phyloP scores from a whole-genome alignment of 2,113 vertebrate species.

The Triplophysa rosa region DNA sequence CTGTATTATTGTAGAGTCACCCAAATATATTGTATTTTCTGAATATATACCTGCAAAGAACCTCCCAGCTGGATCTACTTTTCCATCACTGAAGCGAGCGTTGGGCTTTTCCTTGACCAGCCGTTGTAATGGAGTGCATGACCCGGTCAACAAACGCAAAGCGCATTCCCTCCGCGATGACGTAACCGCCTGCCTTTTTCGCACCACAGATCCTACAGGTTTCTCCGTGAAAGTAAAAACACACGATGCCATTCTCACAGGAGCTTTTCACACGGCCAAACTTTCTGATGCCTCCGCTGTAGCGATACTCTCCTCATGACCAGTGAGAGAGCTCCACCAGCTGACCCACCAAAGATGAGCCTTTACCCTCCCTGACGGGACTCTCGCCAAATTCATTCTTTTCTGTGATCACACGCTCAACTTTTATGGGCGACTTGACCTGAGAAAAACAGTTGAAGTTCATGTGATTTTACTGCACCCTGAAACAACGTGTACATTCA shows the following conservation, averaged over 20 bases:
- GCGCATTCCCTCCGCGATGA: conserved; percentile 77
- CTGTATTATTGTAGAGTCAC: no score
- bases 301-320: conserved; percentile 68
- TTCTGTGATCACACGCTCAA: no score
- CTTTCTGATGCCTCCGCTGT: conserved; percentile 71
- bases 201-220: conserved; percentile 75
- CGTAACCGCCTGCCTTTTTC: conserved; percentile 76
- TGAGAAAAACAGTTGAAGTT: no score
- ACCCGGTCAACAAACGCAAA: conserved; percentile 83
- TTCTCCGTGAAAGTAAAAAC: conserved; percentile 65
- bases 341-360: conserved; percentile 81
- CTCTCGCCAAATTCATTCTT: conserved; percentile 88
- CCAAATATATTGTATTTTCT: no score
- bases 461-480: no score
- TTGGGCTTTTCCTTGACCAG: conserved; percentile 79
- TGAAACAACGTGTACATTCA: no score
- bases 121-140: conserved; percentile 67
- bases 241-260: no score
- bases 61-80: conserved; percentile 85
- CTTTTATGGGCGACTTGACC: no score
- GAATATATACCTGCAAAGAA: conserved; percentile 79
- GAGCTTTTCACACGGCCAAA: not conserved
- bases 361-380: conserved; percentile 87
- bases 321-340: conserved; percentile 77
- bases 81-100: conserved; percentile 87